phyloP scores from a whole-genome alignment of 2,113 vertebrate species.

The Empidonax alnorum region DNA sequence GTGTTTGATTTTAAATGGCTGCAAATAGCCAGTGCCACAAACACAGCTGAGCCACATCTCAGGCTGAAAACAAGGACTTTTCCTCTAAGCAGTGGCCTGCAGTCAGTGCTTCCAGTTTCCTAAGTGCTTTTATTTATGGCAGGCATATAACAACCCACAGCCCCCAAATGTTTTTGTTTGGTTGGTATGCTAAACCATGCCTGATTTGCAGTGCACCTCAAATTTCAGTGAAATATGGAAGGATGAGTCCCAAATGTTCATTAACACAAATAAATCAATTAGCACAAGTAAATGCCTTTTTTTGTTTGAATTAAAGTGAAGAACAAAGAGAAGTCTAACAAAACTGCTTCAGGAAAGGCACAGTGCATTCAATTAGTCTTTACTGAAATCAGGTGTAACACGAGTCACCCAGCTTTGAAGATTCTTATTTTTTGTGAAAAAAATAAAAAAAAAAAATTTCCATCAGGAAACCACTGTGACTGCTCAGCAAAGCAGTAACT shows the following conservation, averaged over 20 bases:
- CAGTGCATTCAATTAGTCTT: neutral
- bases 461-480: neutral
- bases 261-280: constrained; percentile 29
- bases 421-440: neutral
- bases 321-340: neutral
- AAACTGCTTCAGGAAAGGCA: neutral
- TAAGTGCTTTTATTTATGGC: neutral
- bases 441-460: neutral
- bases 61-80: neutral
- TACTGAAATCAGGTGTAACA: neutral
- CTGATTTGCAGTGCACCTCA: neutral
- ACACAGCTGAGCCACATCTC: neutral
- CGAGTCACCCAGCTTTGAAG: neutral
- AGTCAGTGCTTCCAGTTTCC: neutral
- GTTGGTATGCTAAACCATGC: neutral
- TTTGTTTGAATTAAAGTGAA: neutral
- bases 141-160: neutral
- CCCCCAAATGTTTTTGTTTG: neutral
- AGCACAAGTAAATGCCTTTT: neutral
- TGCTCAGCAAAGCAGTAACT: neutral
- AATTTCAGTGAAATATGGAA: neutral
- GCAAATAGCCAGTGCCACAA: constrained; percentile 2
- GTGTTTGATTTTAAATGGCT: neutral
- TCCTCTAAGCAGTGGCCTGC: neutral
- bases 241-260: neutral